Evolutionary conservation across 2,113 vertebrate species (phyloP).

Genomic region (Lynx canadensis): DNA sequence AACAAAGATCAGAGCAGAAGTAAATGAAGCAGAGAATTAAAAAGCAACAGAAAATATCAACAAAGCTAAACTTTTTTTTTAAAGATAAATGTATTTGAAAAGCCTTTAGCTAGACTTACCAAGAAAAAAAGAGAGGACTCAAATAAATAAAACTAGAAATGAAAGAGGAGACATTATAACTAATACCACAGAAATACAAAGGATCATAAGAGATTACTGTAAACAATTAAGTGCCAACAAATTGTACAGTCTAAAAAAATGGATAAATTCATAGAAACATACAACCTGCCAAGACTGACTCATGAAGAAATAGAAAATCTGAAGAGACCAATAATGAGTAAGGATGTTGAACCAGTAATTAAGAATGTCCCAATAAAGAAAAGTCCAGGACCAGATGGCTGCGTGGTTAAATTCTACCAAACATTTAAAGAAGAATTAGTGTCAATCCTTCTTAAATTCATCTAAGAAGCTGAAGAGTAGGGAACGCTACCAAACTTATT

Average conservation of each 20-base stretch:
- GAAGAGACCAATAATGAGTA: not conserved
- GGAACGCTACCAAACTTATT: not conserved
- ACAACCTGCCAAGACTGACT: not conserved
- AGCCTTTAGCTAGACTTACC: not conserved
- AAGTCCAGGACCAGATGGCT: not conserved
- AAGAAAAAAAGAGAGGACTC: not conserved
- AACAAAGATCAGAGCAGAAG: not conserved
- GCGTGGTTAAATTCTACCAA: not conserved
- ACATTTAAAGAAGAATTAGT: not conserved
- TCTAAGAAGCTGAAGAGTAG: not conserved
- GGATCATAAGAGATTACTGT: not conserved
- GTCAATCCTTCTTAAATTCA: not conserved
- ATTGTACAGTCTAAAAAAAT: not conserved
- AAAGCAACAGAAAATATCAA: not conserved
- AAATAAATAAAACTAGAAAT: not conserved
- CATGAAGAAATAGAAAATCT: not conserved
- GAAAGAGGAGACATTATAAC: not conserved
- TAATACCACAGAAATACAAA: not conserved
- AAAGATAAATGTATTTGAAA: not conserved
- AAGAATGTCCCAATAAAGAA: not conserved
- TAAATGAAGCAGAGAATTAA: not conserved
- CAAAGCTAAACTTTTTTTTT: not conserved
- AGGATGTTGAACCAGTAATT: not conserved
- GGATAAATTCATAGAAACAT: not conserved
- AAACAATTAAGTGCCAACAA: not conserved